Base-by-base conservation (phyloP, 2,888 invertebrate species). In the Diarsia brunnea region DNA sequence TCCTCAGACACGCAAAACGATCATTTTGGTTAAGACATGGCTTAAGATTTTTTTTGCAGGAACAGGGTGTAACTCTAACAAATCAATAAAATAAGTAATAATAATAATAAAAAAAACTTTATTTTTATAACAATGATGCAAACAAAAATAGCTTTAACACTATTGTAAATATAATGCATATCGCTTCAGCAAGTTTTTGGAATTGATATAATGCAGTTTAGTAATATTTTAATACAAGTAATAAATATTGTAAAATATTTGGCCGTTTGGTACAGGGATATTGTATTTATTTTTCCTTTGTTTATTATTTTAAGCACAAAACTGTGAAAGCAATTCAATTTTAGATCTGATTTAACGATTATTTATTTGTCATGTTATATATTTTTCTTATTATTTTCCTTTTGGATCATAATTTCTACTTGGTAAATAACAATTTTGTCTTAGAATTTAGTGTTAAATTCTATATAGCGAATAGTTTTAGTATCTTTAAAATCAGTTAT, bases 121-220 rank as follows among this genome's bases (percentile, higher is more conserved):
- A 79, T 78, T 78, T 79, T 79, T 78, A 58, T 60, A 84, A 65
- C 58, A 83, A 49, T 58, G 31, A 84, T 70, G 69, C 75, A 81
- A 82, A 43, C 47, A 82, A 69, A 60, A 38, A 75, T 70, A 75
- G 84, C 79, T 86, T 86, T 86, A 86, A 86, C 27, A 69, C 27
- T 55, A 63, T 53, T 74, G 47, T 72, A 69, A 63, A 82, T 73
- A 86, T 38, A 73, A 79, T 79, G 78, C 82, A 84, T 82, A 79
- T 78, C 79, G 79, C 65, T 82, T 84, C 64, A 60, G 68, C 70
- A 68, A 76, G 65, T 81, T 75, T 75, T 75, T 53, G 87, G 88
- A 85, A 88, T 87, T 87, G 79, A 87, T 76, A 67, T 61, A 73
- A 67, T 69, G 31, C 68, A 66, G n/a, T 68, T 19, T 60, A 75